These are phyloP conservation scores for Lasiurus borealis DNA, from an alignment of 2,113 vertebrate genomes.

Conservation along the genomic window DNA sequence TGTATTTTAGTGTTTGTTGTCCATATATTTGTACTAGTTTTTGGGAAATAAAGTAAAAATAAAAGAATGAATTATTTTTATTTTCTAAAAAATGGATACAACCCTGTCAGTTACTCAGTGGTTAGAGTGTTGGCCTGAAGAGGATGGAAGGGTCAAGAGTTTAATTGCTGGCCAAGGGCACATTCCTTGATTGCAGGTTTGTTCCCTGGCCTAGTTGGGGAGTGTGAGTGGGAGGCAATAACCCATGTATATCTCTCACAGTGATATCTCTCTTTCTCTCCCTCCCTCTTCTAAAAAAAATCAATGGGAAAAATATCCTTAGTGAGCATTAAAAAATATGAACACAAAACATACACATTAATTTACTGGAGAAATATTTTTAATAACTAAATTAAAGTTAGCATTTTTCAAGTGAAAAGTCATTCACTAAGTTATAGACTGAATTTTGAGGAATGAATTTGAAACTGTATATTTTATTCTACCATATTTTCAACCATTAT, in stretches of 20 bases:
- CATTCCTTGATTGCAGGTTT: too few species aligned
- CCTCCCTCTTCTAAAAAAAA: too few species aligned
- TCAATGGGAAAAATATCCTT: too few species aligned
- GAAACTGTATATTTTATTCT: not conserved
- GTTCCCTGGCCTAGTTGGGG: too few species aligned
- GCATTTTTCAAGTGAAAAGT: not conserved
- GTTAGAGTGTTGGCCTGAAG: too few species aligned
- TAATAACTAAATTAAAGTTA: not conserved
- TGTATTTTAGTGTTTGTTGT: not conserved
- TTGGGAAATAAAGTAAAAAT: not conserved
- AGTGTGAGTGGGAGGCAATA: too few species aligned
- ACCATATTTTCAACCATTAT: not conserved
- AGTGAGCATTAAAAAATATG: not conserved
- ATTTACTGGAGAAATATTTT: not conserved
- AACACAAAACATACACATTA: not conserved
- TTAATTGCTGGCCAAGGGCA: too few species aligned
- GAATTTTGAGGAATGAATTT: not conserved
- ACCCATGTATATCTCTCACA: too few species aligned
- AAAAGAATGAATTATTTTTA: not conserved
- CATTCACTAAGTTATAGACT: not conserved
- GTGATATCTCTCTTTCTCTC: too few species aligned
- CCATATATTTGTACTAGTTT: not conserved
- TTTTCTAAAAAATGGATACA: not conserved
- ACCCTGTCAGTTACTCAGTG: too few species aligned
- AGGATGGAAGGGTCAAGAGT: too few species aligned